A percentile compares a stretch with the other conserved stretches of the same genome.
Conservation (phyloP, 2,797 vertebrate species). For the Morus bassanus region DNA sequence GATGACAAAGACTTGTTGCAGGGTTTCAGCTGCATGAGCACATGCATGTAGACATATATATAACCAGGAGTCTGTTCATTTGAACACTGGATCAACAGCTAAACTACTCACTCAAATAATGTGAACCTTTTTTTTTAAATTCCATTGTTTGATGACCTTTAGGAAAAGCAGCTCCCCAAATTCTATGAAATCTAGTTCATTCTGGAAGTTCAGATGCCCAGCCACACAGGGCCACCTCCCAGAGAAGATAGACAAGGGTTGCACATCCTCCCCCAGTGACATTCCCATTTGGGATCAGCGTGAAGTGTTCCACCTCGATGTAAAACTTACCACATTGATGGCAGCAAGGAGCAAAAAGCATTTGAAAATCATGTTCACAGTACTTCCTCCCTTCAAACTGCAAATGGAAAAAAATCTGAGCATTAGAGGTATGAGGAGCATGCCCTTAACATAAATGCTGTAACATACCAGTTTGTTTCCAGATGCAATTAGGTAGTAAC, state of each 20-base stretch:
- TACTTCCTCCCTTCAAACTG: conserved; percentile 99
- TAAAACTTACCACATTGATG: conserved; percentile 93
- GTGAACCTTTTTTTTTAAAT: not conserved
- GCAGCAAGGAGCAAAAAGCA: conserved; percentile 98
- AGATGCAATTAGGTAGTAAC: not conserved
- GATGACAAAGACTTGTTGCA: not conserved
- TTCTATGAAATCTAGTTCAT: not conserved
- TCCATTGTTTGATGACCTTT: not conserved
- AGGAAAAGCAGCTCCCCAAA: not conserved
- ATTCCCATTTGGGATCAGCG: not conserved
- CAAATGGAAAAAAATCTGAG: conserved; percentile 57
- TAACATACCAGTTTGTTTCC: not conserved
- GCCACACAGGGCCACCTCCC: not conserved
- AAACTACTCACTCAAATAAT: not conserved
- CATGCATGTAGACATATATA: not conserved
- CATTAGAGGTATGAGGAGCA: not conserved
- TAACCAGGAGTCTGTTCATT: not conserved
- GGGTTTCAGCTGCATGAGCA: not conserved
- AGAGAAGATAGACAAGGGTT: not conserved
- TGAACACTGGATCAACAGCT: not conserved
- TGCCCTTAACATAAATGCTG: not conserved
- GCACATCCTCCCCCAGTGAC: not conserved
- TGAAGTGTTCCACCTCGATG: not conserved
- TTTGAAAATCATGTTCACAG: conserved; percentile 99
- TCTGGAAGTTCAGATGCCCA: not conserved